These are phyloP conservation scores for Rousettus madagascariensis DNA, from an alignment of 2,797 vertebrate species.

Conservation along the genomic window DNA sequence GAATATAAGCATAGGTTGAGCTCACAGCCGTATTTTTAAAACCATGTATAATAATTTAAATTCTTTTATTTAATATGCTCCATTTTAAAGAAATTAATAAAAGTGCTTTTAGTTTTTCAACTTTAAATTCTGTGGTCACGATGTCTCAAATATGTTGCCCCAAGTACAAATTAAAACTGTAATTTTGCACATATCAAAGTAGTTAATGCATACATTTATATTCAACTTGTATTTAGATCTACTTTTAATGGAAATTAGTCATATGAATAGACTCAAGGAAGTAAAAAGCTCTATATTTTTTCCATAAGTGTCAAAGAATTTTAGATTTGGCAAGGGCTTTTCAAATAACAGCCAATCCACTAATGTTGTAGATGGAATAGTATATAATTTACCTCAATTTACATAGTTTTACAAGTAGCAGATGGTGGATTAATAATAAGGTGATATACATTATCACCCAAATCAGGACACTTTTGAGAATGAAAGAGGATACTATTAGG, in stretches of 20 bases:
- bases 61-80: slow-evolving; percentile 46
- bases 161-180: slow-evolving; percentile 47
- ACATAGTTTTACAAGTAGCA: not conserved
- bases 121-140: slow-evolving; percentile 8
- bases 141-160: slow-evolving; percentile 41
- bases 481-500: not conserved
- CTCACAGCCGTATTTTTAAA: slow-evolving; percentile 39
- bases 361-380: not conserved
- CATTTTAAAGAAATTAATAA: slow-evolving; percentile 55
- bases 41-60: slow-evolving; percentile 34
- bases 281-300: not conserved
- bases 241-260: slow-evolving; percentile 39
- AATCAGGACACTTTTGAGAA: not conserved
- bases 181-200: slow-evolving; percentile 28
- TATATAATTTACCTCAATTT: not conserved
- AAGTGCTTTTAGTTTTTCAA: slow-evolving; percentile 36
- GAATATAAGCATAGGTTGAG: slow-evolving; percentile 14
- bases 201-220: slow-evolving; percentile 22
- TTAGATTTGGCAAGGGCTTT: not conserved
- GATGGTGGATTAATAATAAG: not conserved
- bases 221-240: slow-evolving; percentile 19
- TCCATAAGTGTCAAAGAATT: not conserved
- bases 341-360: not conserved
- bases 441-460: not conserved
- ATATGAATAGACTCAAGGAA: not conserved